Evolutionary conservation across 1,140 invertebrate genomes (phyloP).

Genomic region (Diachasmimorpha longicaudata): DNA sequence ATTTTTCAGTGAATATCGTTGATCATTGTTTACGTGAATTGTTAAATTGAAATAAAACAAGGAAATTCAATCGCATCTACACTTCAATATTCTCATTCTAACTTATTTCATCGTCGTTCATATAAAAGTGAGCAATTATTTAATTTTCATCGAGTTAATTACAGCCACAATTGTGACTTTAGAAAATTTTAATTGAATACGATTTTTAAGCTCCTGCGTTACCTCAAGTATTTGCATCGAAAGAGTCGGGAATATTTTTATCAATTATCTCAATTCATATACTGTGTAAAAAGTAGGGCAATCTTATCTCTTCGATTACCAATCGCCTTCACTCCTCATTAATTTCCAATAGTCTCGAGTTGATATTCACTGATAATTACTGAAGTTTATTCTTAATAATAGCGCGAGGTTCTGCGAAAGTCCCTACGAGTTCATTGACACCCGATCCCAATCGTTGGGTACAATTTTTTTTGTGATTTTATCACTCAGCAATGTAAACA

Average conservation of each 20-base stretch:
- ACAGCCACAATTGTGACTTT: background rate
- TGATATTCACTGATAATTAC: background rate
- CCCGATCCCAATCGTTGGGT: background rate
- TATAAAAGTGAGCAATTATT: slow-evolving; percentile 6
- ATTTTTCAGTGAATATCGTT: background rate
- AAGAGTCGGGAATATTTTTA: background rate
- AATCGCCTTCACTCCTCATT: no score
- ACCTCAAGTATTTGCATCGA: background rate
- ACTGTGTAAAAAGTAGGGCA: background rate
- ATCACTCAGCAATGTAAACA: background rate
- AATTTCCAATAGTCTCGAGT: background rate
- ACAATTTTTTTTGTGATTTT: background rate
- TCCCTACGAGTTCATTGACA: background rate
- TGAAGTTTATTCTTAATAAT: background rate
- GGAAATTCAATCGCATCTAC: background rate
- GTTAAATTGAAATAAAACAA: background rate
- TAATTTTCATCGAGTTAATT: background rate
- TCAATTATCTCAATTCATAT: background rate
- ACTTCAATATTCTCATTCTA: background rate
- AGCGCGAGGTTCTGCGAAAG: background rate
- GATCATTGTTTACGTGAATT: background rate
- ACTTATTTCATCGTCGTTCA: background rate
- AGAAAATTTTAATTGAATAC: slow-evolving; percentile 3
- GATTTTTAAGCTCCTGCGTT: slow-evolving; percentile 6
- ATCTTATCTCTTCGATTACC: no score